These are phyloP conservation scores for Zapus hudsonius DNA, from an alignment of 2,113 vertebrate genomes.

Conservation along the genomic window DNA sequence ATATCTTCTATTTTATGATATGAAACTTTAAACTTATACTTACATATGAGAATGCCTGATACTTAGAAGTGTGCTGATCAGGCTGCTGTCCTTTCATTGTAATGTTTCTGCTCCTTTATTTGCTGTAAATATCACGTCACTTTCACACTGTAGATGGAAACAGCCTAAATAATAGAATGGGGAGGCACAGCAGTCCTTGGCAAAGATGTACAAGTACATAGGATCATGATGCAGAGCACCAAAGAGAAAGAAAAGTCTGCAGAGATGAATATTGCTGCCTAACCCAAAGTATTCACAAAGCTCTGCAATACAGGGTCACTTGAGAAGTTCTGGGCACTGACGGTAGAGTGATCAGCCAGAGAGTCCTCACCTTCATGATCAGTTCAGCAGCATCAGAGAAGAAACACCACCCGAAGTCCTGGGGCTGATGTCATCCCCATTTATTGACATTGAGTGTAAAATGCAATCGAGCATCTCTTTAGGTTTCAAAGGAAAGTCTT, in stretches of 20 bases:
- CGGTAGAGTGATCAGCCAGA: background rate
- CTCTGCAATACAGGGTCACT: no score
- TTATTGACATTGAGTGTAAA: background rate
- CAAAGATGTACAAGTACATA: background rate
- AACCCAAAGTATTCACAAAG: background rate
- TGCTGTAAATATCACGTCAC: background rate
- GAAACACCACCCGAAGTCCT: background rate
- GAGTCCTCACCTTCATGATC: background rate
- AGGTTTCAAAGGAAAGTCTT: background rate
- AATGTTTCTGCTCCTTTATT: background rate
- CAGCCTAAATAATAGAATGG: no score
- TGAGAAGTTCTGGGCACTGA: background rate
- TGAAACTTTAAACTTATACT: background rate
- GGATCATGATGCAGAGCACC: background rate
- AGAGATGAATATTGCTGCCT: background rate
- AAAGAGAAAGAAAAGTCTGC: background rate
- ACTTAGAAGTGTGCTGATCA: background rate
- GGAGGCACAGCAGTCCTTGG: fast-evolving
- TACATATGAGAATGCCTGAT: background rate
- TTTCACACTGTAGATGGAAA: no score
- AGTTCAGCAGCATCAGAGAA: background rate
- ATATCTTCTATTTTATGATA: background rate
- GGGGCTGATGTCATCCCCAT: background rate
- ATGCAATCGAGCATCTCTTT: background rate
- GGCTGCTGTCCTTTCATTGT: background rate